Percentiles rank a stretch among this genome's conserved stretches.
These are phyloP conservation scores for Desmodus rotundus DNA, from an alignment of 2,113 vertebrate genomes.

Conservation along the genomic window DNA sequence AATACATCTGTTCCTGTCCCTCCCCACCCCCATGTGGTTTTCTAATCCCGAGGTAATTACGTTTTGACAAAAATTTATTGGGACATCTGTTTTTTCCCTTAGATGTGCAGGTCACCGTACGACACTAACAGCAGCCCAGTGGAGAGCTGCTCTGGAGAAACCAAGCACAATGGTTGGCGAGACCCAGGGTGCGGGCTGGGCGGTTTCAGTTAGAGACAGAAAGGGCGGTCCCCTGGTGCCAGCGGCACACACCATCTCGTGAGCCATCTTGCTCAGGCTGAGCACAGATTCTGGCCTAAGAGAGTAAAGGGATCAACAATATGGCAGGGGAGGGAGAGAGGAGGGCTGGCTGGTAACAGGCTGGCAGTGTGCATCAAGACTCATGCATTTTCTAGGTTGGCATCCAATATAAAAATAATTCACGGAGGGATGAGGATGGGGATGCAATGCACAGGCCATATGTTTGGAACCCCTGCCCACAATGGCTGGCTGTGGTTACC, in stretches of 20 bases:
- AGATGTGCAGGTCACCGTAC: constrained; percentile 77
- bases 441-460: constrained; percentile 47
- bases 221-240: not conserved
- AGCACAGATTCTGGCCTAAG: constrained; percentile 38
- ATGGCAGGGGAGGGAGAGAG: constrained; percentile 21
- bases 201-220: constrained; percentile 49
- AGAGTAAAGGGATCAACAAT: not conserved
- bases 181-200: not conserved
- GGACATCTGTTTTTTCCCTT: constrained; percentile 82
- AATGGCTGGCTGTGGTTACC: constrained; percentile 33
- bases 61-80: constrained; percentile 84
- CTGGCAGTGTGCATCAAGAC: constrained; percentile 41
- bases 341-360: constrained; percentile 60
- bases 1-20: constrained; percentile 76
- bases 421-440: constrained; percentile 5
- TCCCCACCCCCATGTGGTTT: constrained; percentile 75
- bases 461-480: constrained; percentile 65
- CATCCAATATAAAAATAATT: constrained; percentile 67
- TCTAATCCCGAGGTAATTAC: constrained; percentile 79
- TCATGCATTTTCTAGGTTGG: constrained; percentile 54
- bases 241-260: not conserved
- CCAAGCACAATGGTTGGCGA: constrained; percentile 16
- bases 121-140: constrained; percentile 16
- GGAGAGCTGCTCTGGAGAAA: not conserved
- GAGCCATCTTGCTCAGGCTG: not conserved